Conservation (phyloP, 2,888 invertebrate genomes). For the Eulithis prunata region DNA sequence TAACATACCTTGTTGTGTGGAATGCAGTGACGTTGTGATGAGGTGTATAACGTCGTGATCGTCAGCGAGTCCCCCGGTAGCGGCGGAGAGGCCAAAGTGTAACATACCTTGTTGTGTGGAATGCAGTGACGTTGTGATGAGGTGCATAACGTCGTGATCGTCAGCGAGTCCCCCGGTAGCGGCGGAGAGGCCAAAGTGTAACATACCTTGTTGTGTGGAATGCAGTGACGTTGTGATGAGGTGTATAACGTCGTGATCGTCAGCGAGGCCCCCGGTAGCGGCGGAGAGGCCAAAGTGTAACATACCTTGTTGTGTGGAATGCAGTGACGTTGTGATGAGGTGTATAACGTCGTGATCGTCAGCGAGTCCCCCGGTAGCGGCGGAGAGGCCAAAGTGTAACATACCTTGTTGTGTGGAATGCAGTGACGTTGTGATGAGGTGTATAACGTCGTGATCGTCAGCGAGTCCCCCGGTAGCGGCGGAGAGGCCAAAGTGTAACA, state of each 20-base stretch:
- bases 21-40: slow-evolving; percentile 92
- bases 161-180: slow-evolving; percentile 97
- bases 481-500: slow-evolving; percentile 95
- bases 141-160: slow-evolving; percentile 98
- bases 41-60: slow-evolving; percentile 98
- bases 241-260: slow-evolving; percentile 98
- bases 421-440: slow-evolving; percentile 94
- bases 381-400: slow-evolving; percentile 96
- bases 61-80: slow-evolving; percentile 96
- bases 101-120: too few relatives aligned
- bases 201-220: too few relatives aligned
- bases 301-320: too few relatives aligned
- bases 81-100: slow-evolving; percentile 97
- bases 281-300: slow-evolving; percentile 97
- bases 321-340: slow-evolving; percentile 93
- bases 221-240: slow-evolving; percentile 94
- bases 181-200: slow-evolving; percentile 96
- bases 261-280: slow-evolving; percentile 96
- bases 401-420: too few relatives aligned
- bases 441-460: slow-evolving; percentile 98
- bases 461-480: slow-evolving; percentile 97
- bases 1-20: too few relatives aligned
- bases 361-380: slow-evolving; percentile 96
- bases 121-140: slow-evolving; percentile 93
- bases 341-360: slow-evolving; percentile 99